Evolutionary conservation across 1,140 invertebrate species (phyloP), one percentile per base, ranked within the genome.

Genomic region (Cydia strobilella): DNA sequence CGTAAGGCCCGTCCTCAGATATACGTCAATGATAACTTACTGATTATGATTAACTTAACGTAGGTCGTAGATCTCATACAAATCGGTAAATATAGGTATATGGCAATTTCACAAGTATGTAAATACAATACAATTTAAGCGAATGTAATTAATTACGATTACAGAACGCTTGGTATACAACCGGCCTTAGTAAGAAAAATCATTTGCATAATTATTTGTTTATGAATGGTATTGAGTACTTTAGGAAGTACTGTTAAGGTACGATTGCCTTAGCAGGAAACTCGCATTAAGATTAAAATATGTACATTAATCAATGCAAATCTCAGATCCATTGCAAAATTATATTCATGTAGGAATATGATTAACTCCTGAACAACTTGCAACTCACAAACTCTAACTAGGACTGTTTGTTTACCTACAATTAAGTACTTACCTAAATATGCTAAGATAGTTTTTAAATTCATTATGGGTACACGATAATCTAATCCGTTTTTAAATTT

Each of bases 291-390:
- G 48, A 51, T 51, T 59, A 59, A 10, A 59, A 18, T 59, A n/a
- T n/a, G n/a, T n/a, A n/a, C 10, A 59, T 59, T 59, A 59, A 59
- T 59, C 6, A 59, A 59, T 59, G 54, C 54, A 59, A 20, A 59
- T 23, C 54, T 59, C 7, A 45, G 54, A 59, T 59, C 18, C 9
- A 23, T 20, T 59, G 20, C n/a, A 20, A 59, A 59, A 51, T 51
- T 18, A 51, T n/a, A 51, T 18, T 59, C 18, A 23, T 59, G 2
- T 10, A 23, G 54, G 20, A 51, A 51, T 2, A 0, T n/a, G n/a
- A 51, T 51, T 51, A n/a, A 51, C n/a, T 51, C 18, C n/a, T 48
- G 45, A 48, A 45, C 12, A 45, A 42, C 39, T 45, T 45, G 13
- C 12, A 45, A 45, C 7, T 39, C 42, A 45, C 13, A 45, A 25